Base-by-base conservation (phyloP, 1,140 invertebrate genomes). In the Whitmania pigra region DNA sequence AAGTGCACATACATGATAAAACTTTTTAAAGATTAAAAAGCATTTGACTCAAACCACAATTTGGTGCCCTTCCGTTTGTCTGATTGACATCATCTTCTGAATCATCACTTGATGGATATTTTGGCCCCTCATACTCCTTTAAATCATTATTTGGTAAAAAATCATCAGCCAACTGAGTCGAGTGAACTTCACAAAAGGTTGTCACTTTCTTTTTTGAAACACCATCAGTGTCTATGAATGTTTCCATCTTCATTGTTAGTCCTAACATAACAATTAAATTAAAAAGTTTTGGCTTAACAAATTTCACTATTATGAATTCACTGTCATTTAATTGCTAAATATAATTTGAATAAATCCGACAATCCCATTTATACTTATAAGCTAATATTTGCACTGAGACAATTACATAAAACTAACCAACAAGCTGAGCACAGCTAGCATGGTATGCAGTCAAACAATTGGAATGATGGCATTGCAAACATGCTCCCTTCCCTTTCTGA, bases 361-460 rank as follows among this genome's bases (percentile, higher is more conserved):
- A 36, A 57, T 71, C 18, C 20, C 0, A 60, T 36, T 79, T 71
- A 76, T 77, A 36, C 76, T 75, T 68, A 75, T 77, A 25, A 77
- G 49, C 80, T 79, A 53, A 2, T 29, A 29, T 27, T 31, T 29
- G 71, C 9, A 31, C 15, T 31, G 18, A 25, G 11, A 63, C 9
- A 71, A 77, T 75, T 15, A 81, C 75, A 54, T 79, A 97, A 84
- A 81, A 89, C 0, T 92, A 83, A 71, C 94, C 94, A 69, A 93
- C 93, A 81, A 95, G 92, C 81, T 97, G 94, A 0, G 94, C 95
- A 83, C 95, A 98, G 0, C 95, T 98, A 0, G 98, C 95, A 82
- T 99, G 95, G 83, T 98, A 99, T 9, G 94, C 94, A 71, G 90
- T 89, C 79, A 96, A 97, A 81, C 95, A 98, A 80, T 92, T 96